Conservation (phyloP, 2,888 invertebrate species). For the Hedychridium roseum region DNA sequence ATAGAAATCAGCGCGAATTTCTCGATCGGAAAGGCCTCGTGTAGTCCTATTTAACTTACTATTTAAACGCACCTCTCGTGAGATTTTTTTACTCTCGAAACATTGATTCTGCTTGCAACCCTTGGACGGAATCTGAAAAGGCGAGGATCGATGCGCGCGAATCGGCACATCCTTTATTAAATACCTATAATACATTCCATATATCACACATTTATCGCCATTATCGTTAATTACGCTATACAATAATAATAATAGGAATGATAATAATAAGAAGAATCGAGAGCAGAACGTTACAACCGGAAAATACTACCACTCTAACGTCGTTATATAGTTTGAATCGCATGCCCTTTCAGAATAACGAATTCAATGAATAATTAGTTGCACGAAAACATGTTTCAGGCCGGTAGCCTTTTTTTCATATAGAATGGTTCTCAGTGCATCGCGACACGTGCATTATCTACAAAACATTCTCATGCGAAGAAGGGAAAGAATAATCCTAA, state of each 20-base stretch:
- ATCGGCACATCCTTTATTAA: conserved; percentile 17
- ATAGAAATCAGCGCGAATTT: too few relatives aligned
- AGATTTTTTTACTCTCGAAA: too few relatives aligned
- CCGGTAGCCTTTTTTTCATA: too few relatives aligned
- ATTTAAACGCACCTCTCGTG: too few relatives aligned
- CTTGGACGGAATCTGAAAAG: conserved; percentile 23
- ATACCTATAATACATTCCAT: not conserved
- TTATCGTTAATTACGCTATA: not conserved
- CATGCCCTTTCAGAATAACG: not conserved
- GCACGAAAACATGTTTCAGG: not conserved
- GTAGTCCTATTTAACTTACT: too few relatives aligned
- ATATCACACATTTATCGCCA: conserved; percentile 1
- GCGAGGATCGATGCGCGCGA: conserved; percentile 21
- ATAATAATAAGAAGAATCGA: not conserved
- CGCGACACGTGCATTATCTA: too few relatives aligned
- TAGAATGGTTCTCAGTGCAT: too few relatives aligned
- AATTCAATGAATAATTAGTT: not conserved
- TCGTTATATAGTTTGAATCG: not conserved
- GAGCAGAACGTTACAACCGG: not conserved
- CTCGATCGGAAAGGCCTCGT: too few relatives aligned
- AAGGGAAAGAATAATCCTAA: too few relatives aligned
- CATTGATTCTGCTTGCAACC: conserved; percentile 1
- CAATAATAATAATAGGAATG: not conserved
- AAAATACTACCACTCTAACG: not conserved
- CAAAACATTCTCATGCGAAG: too few relatives aligned